Percentiles rank a stretch among this genome's conserved stretches.
These are phyloP conservation scores for Fissipunctia ypsillon DNA, from an alignment of 2,888 invertebrate species.

Conservation along the genomic window DNA sequence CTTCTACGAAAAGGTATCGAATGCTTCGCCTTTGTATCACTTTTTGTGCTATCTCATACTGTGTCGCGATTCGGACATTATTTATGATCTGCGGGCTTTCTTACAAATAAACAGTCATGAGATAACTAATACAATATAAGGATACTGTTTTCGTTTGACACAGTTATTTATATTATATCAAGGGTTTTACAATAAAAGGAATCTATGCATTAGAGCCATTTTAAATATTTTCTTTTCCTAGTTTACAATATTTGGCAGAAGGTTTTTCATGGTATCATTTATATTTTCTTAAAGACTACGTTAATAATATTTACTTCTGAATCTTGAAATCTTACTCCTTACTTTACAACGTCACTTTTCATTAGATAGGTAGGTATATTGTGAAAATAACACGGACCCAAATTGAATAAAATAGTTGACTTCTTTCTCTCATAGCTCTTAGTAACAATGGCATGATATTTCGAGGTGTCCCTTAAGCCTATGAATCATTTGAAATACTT, in stretches of 20 bases:
- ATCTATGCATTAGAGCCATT: neutral
- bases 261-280: neutral
- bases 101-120: slow-evolving; percentile 74
- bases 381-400: neutral
- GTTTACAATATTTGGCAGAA: neutral
- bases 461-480: neutral
- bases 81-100: slow-evolving; percentile 80
- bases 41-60: slow-evolving; percentile 86
- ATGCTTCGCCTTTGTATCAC: slow-evolving; percentile 90
- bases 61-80: slow-evolving; percentile 84
- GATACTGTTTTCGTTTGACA: slow-evolving; percentile 29
- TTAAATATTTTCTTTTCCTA: neutral
- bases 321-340: slow-evolving; percentile 3
- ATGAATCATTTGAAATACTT: neutral
- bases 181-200: neutral
- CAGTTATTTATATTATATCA: slow-evolving; percentile 14
- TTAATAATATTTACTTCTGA: neutral
- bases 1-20: slow-evolving; percentile 90
- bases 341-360: neutral
- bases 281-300: neutral
- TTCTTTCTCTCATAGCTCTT: neutral
- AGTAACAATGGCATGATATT: neutral
- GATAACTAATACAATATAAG: slow-evolving; percentile 45
- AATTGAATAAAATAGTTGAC: neutral
- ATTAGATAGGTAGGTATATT: neutral